phyloP scores from a whole-genome alignment of 2,888 invertebrate genomes.

The Pachymerium ferrugineum region DNA sequence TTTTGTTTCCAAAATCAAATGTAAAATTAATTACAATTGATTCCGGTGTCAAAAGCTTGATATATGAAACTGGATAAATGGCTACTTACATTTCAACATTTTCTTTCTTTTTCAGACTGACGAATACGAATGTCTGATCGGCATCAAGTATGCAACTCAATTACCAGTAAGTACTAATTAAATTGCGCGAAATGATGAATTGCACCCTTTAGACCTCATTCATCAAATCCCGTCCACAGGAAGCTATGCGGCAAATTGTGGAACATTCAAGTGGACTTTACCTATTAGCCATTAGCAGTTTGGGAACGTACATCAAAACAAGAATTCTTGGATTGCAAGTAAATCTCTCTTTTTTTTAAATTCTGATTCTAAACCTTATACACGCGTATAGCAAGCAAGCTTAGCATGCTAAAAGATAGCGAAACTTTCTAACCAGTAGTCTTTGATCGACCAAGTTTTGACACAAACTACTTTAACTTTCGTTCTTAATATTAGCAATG shows the following conservation, averaged over 20 bases:
- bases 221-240: conserved; percentile 32
- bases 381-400: background rate
- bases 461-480: too few species aligned
- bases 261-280: conserved; percentile 40
- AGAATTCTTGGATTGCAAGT: conserved; percentile 72
- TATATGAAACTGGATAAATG: too few species aligned
- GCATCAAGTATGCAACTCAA: conserved; percentile 56
- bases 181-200: background rate
- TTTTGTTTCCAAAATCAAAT: too few species aligned
- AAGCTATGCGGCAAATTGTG: conserved; percentile 38
- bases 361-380: too few species aligned
- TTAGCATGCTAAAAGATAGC: too few species aligned
- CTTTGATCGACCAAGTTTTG: too few species aligned
- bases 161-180: conserved; percentile 40
- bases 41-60: too few species aligned
- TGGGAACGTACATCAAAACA: conserved; percentile 46
- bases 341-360: conserved; percentile 34
- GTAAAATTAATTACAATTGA: too few species aligned
- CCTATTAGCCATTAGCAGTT: conserved; percentile 45
- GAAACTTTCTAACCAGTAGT: too few species aligned
- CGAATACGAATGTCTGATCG: conserved; percentile 83
- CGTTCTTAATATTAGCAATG: too few species aligned
- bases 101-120: conserved; percentile 54
- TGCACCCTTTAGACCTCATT: too few species aligned
- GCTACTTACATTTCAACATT: too few species aligned